Evolutionary conservation across 2,113 vertebrate species (phyloP).

Genomic region (Anguilla japonica): DNA sequence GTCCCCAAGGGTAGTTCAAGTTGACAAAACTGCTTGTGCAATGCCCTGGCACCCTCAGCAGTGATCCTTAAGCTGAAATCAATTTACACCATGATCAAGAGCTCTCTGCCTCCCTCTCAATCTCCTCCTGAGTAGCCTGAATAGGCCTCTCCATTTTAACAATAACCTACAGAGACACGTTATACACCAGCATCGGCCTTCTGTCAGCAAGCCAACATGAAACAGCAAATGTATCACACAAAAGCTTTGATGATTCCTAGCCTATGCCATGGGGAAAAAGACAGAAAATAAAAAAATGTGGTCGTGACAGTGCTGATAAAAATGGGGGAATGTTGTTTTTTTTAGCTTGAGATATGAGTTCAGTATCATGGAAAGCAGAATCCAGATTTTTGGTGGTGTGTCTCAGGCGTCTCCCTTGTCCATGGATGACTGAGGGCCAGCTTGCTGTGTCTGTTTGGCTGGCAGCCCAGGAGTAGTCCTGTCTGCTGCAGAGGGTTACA

Average conservation of each 20-base stretch:
- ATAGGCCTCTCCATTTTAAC: slow-evolving; percentile 74
- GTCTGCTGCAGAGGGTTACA: not conserved
- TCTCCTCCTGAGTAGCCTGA: slow-evolving; percentile 62
- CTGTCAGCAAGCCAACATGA: slow-evolving; percentile 37
- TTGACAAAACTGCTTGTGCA: slow-evolving; percentile 75
- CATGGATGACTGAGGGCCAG: slow-evolving; percentile 6
- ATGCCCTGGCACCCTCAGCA: slow-evolving; percentile 72
- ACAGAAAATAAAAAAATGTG: not conserved
- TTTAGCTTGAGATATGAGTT: not conserved
- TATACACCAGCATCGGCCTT: slow-evolving; percentile 62
- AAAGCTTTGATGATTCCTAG: not conserved
- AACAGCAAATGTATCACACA: slow-evolving; percentile 4
- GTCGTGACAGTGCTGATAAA: not conserved
- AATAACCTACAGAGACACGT: slow-evolving; percentile 71
- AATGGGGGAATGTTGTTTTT: not conserved
- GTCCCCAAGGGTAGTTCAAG: slow-evolving; percentile 79
- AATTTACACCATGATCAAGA: slow-evolving; percentile 80
- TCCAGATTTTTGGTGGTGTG: not conserved
- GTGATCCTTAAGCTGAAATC: slow-evolving; percentile 78
- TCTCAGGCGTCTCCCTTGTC: not conserved
- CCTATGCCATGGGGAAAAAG: not conserved
- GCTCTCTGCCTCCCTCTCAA: slow-evolving; percentile 58
- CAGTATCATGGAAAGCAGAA: not conserved
- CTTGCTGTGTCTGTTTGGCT: not conserved
- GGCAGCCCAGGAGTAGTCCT: not conserved